Conservation (phyloP, 2,113 vertebrate species). For the Microtus ochrogaster region DNA sequence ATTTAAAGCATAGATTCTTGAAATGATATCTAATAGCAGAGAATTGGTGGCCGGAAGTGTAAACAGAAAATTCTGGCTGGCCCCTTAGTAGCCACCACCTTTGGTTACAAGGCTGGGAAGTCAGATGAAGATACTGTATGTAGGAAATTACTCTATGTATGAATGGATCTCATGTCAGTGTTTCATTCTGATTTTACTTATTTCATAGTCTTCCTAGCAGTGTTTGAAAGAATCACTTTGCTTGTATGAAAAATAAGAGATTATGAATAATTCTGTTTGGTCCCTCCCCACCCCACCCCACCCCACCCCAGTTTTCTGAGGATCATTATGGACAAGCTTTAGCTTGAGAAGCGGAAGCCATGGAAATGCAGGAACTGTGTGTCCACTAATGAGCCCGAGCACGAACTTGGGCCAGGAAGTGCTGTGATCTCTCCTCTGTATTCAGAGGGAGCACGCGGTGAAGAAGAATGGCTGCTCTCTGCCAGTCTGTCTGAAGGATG, state of each 20-base stretch:
- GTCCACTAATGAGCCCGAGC: background rate
- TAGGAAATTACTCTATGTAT: background rate
- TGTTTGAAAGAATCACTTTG: background rate
- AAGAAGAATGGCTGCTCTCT: background rate
- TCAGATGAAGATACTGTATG: background rate
- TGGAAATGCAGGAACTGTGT: background rate
- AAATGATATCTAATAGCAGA: background rate
- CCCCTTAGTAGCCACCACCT: background rate
- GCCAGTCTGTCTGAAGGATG: background rate
- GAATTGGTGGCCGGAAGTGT: background rate
- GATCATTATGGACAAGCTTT: background rate
- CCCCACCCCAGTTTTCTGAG: background rate
- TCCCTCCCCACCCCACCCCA: background rate
- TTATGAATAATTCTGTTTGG: background rate
- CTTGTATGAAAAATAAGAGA: background rate
- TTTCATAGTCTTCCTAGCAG: background rate
- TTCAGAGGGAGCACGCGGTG: background rate
- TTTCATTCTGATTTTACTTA: background rate
- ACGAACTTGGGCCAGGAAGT: background rate
- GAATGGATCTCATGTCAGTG: background rate
- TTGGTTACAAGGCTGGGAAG: slow-evolving; percentile 7
- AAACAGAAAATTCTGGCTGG: background rate
- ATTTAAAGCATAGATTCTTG: background rate
- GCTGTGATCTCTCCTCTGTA: background rate
- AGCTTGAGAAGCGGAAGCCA: background rate